These are phyloP conservation scores for Passer montanus DNA, from an alignment of 2,113 vertebrate species.

Conservation along the genomic window DNA sequence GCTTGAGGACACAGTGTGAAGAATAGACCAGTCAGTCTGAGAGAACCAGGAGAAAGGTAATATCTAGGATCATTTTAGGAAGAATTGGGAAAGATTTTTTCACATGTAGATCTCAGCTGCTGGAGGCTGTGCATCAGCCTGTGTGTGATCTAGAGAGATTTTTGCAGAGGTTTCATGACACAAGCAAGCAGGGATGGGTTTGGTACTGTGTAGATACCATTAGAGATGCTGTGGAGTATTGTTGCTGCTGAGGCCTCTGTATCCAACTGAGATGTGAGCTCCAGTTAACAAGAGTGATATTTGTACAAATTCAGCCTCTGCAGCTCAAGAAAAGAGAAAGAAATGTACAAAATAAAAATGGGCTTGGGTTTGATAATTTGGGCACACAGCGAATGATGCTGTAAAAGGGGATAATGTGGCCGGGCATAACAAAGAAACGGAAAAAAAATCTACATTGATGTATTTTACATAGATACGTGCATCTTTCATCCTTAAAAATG, in stretches of 20 bases:
- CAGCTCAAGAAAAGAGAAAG: neutral
- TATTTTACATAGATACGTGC: neutral
- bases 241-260: neutral
- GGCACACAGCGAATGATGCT: neutral
- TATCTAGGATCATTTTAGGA: neutral
- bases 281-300: neutral
- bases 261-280: neutral
- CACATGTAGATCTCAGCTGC: neutral
- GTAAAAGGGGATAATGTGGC: neutral
- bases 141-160: neutral
- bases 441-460: neutral
- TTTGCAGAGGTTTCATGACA: neutral
- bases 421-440: neutral
- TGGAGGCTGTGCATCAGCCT: neutral
- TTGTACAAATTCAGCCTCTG: neutral
- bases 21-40: neutral
- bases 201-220: neutral
- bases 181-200: accelerated
- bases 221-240: neutral
- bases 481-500: neutral
- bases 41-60: neutral
- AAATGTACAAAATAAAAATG: neutral
- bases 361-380: neutral
- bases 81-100: neutral
- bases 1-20: neutral